phyloP scores from a whole-genome alignment of 2,113 vertebrate genomes.

The Diphyllodes magnificus region DNA sequence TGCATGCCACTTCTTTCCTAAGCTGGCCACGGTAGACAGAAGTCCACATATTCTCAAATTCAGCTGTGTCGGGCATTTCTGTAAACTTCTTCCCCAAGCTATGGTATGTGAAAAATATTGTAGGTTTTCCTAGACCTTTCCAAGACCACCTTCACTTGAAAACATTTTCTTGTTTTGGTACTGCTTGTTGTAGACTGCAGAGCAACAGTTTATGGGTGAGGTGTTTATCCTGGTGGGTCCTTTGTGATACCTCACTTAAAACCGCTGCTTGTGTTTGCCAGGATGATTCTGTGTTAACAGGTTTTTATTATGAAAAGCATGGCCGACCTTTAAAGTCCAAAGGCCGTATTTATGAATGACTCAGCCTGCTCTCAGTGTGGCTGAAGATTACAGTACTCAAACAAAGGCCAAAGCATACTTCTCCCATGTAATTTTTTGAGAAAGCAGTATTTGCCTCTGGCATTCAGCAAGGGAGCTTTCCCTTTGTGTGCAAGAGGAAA shows the following conservation, averaged over 20 bases:
- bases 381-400: slow-evolving; percentile 4
- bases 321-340: slow-evolving; percentile 49
- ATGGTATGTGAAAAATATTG: neutral
- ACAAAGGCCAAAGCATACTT: slow-evolving; percentile 20
- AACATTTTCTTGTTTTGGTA: neutral
- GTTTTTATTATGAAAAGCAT: slow-evolving; percentile 29
- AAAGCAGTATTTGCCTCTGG: slow-evolving; percentile 45
- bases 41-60: neutral
- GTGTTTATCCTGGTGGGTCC: neutral
- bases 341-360: slow-evolving; percentile 43
- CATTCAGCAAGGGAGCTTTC: slow-evolving; percentile 30
- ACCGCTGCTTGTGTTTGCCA: neutral
- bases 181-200: neutral
- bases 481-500: slow-evolving; percentile 43
- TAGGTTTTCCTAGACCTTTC: neutral
- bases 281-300: neutral
- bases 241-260: neutral
- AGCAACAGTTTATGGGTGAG: neutral
- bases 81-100: neutral
- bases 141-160: neutral
- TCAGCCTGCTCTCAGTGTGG: neutral
- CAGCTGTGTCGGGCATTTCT: neutral
- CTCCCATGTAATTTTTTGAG: slow-evolving; percentile 57
- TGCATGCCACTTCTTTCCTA: neutral
- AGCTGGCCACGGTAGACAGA: neutral